Evolutionary conservation across 2,113 vertebrate genomes (phyloP), one percentile per base, ranked within the genome.

Genomic region (Ardeotis arabs): DNA sequence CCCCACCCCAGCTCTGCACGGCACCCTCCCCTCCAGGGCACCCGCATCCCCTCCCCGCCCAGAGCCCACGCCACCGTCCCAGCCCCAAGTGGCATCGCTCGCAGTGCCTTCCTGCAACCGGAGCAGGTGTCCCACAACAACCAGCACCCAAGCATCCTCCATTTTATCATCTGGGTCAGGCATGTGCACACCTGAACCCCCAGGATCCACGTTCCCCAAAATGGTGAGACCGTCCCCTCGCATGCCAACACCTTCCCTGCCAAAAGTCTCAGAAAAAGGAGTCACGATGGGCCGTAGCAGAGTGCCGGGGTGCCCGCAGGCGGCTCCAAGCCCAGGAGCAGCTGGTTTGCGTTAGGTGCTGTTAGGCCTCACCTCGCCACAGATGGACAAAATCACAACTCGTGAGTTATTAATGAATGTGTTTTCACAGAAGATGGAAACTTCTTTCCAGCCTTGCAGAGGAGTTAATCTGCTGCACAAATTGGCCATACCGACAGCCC

Each of bases 11-110:
- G 22, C 16, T 55, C 14, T 5, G 41, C 39, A 45, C 2, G 4
- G 24, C 24, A 64, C 19, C 27, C 29, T 35, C 55, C 44, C 7
- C 31, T 10, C 39, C 45, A 29, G 39, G 27, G 8, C 31, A 47
- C 7, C 8, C 7, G 0, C 0, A 1, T 35, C 29, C 47, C 63
- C 1, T 0, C 55, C 28, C 50, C 3, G 0, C 41, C 35, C 47
- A 20, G 39, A 52, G 6, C 24, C 18, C 7, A 2, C 4, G 7
- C 19, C 49, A 45, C 23, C 63, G 44, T 12, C 44, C 41, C 74
- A 74, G 25, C 6, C 33, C 39, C 16, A 14, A 1, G 4, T 2
- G 35, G 37, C 69, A 82, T 27, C 60, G 23, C 52, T 49, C 12
- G 0, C 2, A 1, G 20, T 23, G 50, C 12, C 28, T 21, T 9